phyloP scores from a whole-genome alignment of 2,797 vertebrate genomes.

The Hypotaenidia philippensis region DNA sequence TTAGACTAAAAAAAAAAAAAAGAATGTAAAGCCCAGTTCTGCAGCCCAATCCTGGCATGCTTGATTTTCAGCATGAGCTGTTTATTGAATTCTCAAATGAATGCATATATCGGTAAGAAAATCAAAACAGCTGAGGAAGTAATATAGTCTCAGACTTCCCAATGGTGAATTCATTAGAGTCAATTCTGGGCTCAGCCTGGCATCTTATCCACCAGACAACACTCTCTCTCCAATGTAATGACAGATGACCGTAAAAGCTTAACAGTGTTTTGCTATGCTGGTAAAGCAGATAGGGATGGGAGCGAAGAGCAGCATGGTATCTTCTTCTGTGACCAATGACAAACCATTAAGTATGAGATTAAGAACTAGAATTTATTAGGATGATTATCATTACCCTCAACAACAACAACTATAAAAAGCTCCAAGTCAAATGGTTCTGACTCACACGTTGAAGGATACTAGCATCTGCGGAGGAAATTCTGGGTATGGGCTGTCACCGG shows the following conservation, averaged over 20 bases:
- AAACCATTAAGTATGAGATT: background rate
- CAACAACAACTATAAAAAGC: conserved; percentile 60
- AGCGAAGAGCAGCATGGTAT: background rate
- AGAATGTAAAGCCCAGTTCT: background rate
- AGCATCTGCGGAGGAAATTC: conserved; percentile 55
- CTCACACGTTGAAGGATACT: conserved; percentile 50
- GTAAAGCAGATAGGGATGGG: background rate
- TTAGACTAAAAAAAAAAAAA: background rate
- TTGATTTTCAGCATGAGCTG: conserved; percentile 34
- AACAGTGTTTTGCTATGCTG: background rate
- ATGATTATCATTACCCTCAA: conserved; percentile 19
- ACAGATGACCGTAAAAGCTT: conserved; percentile 17
- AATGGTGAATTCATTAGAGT: conserved; percentile 58
- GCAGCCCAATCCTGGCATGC: background rate
- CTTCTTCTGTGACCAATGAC: background rate
- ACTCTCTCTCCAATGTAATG: background rate
- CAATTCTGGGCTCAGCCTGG: conserved; percentile 36
- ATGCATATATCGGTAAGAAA: conserved; percentile 36
- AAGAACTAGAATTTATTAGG: conserved; percentile 23
- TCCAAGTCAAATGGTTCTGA: conserved; percentile 56
- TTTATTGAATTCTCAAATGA: conserved; percentile 40
- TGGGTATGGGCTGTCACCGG: background rate
- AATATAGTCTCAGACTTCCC: conserved; percentile 49
- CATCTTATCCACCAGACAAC: conserved; percentile 39
- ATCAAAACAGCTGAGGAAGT: conserved; percentile 55